Percentiles rank a stretch among this genome's conserved stretches.
phyloP scores from a whole-genome alignment of 2,113 vertebrate species.

The Elephantulus edwardii region DNA sequence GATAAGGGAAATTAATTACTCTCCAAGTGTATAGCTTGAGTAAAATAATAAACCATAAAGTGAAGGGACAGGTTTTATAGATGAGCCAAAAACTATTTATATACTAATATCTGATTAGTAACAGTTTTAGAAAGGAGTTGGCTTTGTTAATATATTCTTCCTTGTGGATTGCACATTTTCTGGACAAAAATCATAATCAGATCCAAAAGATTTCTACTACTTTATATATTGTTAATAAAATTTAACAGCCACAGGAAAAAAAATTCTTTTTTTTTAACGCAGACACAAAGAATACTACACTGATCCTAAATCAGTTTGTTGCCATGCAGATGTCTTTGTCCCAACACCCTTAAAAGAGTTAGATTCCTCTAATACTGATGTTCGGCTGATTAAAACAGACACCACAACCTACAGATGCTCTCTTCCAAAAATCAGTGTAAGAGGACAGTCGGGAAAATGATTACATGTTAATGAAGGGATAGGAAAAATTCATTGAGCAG shows the following conservation, averaged over 20 bases:
- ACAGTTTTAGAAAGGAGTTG: conserved; percentile 56
- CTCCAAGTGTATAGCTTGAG: conserved; percentile 11
- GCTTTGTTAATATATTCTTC: conserved; percentile 54
- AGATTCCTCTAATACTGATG: background rate
- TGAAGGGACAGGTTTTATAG: conserved; percentile 12
- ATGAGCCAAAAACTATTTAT: conserved; percentile 56
- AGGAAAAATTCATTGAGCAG: background rate
- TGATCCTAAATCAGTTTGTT: background rate
- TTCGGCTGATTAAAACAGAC: background rate
- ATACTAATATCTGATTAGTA: conserved; percentile 53
- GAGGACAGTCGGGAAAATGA: background rate
- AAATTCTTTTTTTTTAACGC: conserved; percentile 46
- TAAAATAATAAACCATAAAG: conserved; percentile 35
- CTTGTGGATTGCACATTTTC: conserved; percentile 67
- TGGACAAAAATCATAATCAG: conserved; percentile 59
- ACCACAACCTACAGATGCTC: background rate
- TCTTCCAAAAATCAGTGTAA: background rate
- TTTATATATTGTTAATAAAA: conserved; percentile 55
- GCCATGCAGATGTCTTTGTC: background rate
- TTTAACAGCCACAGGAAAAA: conserved; percentile 38
- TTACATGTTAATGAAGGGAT: background rate
- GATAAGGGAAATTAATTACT: conserved; percentile 47
- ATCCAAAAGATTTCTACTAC: conserved; percentile 58
- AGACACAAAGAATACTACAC: background rate
- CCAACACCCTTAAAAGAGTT: background rate